Base-by-base conservation (phyloP, 92 coral and sea anemone species). In the Nematostella vectensis region DNA sequence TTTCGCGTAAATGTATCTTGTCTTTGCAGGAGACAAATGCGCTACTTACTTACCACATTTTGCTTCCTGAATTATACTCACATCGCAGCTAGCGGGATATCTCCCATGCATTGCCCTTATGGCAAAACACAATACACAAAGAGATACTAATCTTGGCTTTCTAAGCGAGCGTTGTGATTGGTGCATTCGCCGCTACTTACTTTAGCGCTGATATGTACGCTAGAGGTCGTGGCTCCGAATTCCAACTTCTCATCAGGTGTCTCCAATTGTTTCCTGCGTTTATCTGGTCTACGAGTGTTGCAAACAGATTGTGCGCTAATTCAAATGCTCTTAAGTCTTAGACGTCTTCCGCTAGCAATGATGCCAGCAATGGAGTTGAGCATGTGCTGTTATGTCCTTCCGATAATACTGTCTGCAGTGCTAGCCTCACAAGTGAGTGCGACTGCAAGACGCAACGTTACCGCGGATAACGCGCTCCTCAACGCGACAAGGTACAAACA, bases 241-340 rank as follows among this genome's bases (percentile, higher is more conserved):
- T 66, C 62, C 72, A 66, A 66, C 52, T 53, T 50, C 72, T 55
- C 72, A 66, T 66, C 61, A 50, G 72, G 63, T 66, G 55, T 59
- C 63, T 31, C 28, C 57, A 50, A 71, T 54, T 44, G 71, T 48
- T 71, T 71, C 85, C 71, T 65, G 79, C 69, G 78, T 70, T 65
- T 72, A 63, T 63, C 59, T 57, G 80, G 73, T 55, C 62, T 59
- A 65, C 61, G 70, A 71, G 85, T 76, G 65, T 29, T 73, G 73
- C 80, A 73, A 73, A 73, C 80, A 65, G 80, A 72, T 71, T 48
- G 58, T 58, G 62, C 64, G 75, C 26, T 74, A 71, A 78, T 59
- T 63, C 57, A 58, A 50, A 53, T 48, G 54, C 75, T 51, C 70
- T 54, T 48, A 69, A 49, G 16, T 18, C 30, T 44, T 67, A 70